These are phyloP conservation scores for Cerceris rybyensis DNA, from an alignment of 2,888 invertebrate species.

Conservation along the genomic window DNA sequence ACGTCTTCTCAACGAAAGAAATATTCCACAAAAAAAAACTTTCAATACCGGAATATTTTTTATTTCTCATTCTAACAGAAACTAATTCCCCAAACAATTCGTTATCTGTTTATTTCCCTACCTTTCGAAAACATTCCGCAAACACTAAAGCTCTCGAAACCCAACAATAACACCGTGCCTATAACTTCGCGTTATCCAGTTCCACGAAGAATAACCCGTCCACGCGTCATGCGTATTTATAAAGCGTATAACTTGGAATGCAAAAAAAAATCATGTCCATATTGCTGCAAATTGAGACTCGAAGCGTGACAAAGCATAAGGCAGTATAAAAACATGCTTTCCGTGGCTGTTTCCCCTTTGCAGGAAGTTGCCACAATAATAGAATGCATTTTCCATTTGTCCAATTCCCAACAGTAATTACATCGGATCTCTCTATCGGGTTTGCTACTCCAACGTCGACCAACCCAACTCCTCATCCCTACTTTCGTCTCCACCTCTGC, in stretches of 20 bases:
- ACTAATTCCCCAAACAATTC: too few relatives aligned
- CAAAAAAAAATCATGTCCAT: background rate
- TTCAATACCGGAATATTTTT: too few relatives aligned
- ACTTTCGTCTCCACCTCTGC: slow-evolving; percentile 21
- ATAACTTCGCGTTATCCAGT: too few relatives aligned
- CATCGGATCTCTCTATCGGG: slow-evolving; percentile 62
- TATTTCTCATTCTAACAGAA: too few relatives aligned
- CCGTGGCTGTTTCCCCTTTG: slow-evolving; percentile 27
- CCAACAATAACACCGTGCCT: background rate
- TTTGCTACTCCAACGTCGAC: slow-evolving; percentile 32
- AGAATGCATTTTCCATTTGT: slow-evolving; percentile 72
- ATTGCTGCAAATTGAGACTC: background rate
- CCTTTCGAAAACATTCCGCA: background rate
- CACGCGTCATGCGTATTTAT: background rate
- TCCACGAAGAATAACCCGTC: background rate
- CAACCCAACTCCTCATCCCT: slow-evolving; percentile 33
- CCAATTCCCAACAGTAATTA: slow-evolving; percentile 73
- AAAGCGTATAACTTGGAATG: background rate
- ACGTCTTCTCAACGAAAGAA: too few relatives aligned
- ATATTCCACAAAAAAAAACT: too few relatives aligned
- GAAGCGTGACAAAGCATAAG: slow-evolving; percentile 1
- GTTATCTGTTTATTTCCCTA: too few relatives aligned
- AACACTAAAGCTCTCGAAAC: background rate
- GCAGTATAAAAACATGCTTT: background rate
- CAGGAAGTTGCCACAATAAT: slow-evolving; percentile 61